Evolutionary conservation across 2,888 invertebrate genomes (phyloP).

Genomic region (Pilophorus perplexus): DNA sequence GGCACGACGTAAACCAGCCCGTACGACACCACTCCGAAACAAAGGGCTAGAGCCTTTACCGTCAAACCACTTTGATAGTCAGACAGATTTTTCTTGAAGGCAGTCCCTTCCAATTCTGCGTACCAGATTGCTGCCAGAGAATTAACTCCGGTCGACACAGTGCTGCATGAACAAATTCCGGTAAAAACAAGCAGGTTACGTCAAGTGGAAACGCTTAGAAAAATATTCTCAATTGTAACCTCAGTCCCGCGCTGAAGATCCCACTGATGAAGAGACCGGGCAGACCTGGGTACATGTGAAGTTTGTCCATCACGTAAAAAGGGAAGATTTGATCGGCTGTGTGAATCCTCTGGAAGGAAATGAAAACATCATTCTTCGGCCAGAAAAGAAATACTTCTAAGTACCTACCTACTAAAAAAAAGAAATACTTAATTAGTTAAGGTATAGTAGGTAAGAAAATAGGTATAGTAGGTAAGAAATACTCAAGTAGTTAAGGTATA

Average conservation of each 20-base stretch:
- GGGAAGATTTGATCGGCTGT: conserved; percentile 55
- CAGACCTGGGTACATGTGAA: conserved; percentile 55
- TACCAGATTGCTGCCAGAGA: conserved; percentile 58
- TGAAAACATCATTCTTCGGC: no score
- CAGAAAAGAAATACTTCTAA: no score
- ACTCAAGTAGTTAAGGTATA: no score
- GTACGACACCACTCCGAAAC: conserved; percentile 55
- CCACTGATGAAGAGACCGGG: conserved; percentile 60
- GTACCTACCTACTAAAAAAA: no score
- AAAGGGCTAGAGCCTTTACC: conserved; percentile 55
- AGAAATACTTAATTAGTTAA: no score
- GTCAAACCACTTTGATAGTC: conserved; percentile 51
- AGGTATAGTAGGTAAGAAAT: no score
- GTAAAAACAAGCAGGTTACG: not conserved
- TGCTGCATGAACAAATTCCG: conserved; percentile 51
- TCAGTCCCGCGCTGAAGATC: conserved; percentile 59
- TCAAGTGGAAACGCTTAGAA: not conserved
- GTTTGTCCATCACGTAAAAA: conserved; percentile 57
- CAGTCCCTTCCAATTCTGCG: conserved; percentile 53
- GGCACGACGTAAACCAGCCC: conserved; percentile 56
- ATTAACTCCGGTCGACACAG: conserved; percentile 59
- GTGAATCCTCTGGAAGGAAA: conserved; percentile 48
- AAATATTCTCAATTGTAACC: conserved; percentile 49
- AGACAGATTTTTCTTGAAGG: conserved; percentile 48
- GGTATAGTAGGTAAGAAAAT: no score